Percentiles rank a stretch among this genome's conserved stretches.
These are phyloP conservation scores for Euwallacea fornicatus DNA, from an alignment of 1,140 invertebrate genomes.

Conservation along the genomic window DNA sequence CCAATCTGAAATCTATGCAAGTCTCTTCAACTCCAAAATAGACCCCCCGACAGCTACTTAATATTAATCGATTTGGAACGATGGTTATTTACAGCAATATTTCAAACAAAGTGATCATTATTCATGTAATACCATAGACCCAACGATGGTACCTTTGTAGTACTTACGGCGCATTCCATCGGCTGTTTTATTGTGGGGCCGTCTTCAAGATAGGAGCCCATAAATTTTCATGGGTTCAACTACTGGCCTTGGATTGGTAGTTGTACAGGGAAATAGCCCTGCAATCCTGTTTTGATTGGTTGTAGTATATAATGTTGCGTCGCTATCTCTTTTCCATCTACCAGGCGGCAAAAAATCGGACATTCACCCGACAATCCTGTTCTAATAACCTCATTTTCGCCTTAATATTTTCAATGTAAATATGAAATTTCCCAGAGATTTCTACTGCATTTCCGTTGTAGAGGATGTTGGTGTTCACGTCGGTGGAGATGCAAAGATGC, in stretches of 20 bases:
- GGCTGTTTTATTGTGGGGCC: slow-evolving; percentile 5
- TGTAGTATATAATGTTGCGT: not conserved
- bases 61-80: not conserved
- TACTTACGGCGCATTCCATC: slow-evolving; percentile 2
- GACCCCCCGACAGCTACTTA: not conserved
- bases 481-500: slow-evolving; percentile 25
- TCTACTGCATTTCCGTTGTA: slow-evolving; percentile 18
- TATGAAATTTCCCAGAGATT: slow-evolving; percentile 40
- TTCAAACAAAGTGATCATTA: slow-evolving; percentile 12
- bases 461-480: slow-evolving; percentile 32
- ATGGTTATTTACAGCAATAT: slow-evolving; percentile 4
- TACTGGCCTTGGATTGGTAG: not conserved
- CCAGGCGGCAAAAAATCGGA: slow-evolving; percentile 16
- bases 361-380: slow-evolving; percentile 37
- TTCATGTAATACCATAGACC: slow-evolving; percentile 4
- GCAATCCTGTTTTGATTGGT: not conserved
- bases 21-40: not conserved
- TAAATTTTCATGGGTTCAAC: slow-evolving; percentile 12
- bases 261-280: slow-evolving; percentile 3
- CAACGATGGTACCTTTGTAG: not conserved
- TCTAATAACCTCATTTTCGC: slow-evolving; percentile 41
- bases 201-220: slow-evolving; percentile 15
- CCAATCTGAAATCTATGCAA: too few relatives aligned
- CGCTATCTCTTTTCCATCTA: not conserved
- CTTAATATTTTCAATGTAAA: slow-evolving; percentile 37